These are phyloP conservation scores for Calidris pygmaea DNA, from an alignment of 2,113 vertebrate species.

Conservation along the genomic window DNA sequence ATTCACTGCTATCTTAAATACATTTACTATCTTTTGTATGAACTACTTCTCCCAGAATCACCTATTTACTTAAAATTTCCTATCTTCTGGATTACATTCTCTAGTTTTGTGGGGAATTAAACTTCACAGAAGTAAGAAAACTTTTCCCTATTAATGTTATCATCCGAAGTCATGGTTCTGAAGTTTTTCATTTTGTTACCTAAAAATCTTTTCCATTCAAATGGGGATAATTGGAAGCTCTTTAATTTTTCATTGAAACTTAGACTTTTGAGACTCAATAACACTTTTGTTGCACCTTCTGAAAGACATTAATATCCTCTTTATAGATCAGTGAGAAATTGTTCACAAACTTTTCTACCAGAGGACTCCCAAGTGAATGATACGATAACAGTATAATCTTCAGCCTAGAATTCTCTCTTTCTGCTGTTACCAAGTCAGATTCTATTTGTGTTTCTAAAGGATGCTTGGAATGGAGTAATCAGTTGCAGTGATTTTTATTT, in stretches of 20 bases:
- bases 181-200: not conserved
- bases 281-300: not conserved
- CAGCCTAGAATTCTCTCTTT: not conserved
- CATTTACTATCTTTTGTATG: not conserved
- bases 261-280: not conserved
- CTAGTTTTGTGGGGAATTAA: not conserved
- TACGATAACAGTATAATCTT: not conserved
- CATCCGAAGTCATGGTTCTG: not conserved
- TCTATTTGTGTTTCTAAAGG: conserved; percentile 13
- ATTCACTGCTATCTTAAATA: not conserved
- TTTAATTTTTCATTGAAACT: not conserved
- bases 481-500: not conserved
- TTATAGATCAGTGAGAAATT: not conserved
- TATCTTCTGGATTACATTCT: not conserved
- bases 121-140: not conserved
- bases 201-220: not conserved
- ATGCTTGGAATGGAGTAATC: not conserved
- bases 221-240: not conserved
- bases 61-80: not conserved
- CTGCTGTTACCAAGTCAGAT: not conserved
- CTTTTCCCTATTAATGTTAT: not conserved
- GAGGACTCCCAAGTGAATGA: not conserved
- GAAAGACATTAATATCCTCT: not conserved
- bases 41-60: not conserved
- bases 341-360: not conserved